Evolutionary conservation across 2,888 invertebrate genomes (phyloP).

Genomic region (Dynastes hyllus): DNA sequence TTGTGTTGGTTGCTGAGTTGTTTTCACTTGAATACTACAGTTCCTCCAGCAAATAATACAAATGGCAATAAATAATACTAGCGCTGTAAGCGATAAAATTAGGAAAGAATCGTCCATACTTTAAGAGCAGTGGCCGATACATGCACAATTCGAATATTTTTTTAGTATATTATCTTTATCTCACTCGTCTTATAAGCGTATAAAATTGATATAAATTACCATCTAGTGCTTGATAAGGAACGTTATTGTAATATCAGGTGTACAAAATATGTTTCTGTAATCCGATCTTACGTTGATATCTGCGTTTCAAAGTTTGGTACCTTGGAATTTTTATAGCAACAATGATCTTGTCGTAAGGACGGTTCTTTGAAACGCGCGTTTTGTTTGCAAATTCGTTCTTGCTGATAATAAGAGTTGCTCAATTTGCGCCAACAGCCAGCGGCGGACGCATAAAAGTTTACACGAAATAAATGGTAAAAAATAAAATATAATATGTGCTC

Average conservation of each 20-base stretch:
- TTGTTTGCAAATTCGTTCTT: no score
- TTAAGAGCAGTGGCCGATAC: not conserved
- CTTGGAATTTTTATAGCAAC: no score
- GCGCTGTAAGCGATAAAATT: not conserved
- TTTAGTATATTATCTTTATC: not conserved
- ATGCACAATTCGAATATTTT: not conserved
- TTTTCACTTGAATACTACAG: not conserved
- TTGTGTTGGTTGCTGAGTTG: not conserved
- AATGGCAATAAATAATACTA: not conserved
- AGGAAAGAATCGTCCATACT: not conserved
- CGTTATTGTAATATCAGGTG: not conserved
- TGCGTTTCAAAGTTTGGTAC: no score
- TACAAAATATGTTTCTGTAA: not conserved
- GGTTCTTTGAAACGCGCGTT: no score
- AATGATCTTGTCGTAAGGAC: no score
- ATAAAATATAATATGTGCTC: no score
- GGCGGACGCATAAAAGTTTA: no score
- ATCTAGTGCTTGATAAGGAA: not conserved
- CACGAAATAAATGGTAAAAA: no score
- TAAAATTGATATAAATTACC: not conserved
- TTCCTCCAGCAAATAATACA: not conserved
- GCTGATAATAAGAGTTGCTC: no score
- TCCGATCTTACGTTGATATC: not conserved
- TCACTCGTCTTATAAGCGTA: not conserved
- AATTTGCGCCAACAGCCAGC: no score